A percentile compares a stretch with the other conserved stretches of the same genome.
Evolutionary conservation across 2,113 vertebrate genomes (phyloP).

Genomic region (Pitta sordida): DNA sequence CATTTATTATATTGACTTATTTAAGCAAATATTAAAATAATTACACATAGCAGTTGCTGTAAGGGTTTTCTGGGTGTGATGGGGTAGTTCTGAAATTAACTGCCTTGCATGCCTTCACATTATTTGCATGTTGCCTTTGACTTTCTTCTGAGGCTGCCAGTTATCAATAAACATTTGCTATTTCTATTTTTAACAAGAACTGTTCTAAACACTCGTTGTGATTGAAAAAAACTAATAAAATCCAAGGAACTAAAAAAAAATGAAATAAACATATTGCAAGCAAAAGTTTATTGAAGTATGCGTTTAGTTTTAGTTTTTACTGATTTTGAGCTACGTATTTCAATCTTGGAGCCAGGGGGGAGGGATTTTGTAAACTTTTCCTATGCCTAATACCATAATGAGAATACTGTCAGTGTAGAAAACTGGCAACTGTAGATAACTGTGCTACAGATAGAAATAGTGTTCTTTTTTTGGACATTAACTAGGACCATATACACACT

Average conservation of each 20-base stretch:
- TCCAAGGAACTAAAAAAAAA: background rate
- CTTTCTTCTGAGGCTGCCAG: background rate
- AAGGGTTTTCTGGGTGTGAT: background rate
- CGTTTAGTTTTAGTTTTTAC: background rate
- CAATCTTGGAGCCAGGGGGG: background rate
- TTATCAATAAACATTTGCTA: slow-evolving; percentile 40
- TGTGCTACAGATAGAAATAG: background rate
- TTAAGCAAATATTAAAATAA: background rate
- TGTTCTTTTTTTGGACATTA: background rate
- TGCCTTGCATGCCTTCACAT: background rate
- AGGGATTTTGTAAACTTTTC: background rate
- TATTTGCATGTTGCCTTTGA: slow-evolving; percentile 13
- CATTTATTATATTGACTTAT: background rate
- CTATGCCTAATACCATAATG: background rate
- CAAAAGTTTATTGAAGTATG: slow-evolving; percentile 39
- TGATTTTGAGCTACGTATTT: background rate
- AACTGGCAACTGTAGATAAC: background rate
- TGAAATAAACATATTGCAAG: background rate
- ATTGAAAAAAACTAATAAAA: background rate
- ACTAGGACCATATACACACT: background rate
- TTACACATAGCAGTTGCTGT: background rate
- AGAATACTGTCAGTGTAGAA: background rate
- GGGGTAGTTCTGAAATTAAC: background rate
- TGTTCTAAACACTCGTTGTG: accelerated
- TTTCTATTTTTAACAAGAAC: background rate